Conservation (phyloP, 2,797 vertebrate genomes). For the Acanthis flammea region DNA sequence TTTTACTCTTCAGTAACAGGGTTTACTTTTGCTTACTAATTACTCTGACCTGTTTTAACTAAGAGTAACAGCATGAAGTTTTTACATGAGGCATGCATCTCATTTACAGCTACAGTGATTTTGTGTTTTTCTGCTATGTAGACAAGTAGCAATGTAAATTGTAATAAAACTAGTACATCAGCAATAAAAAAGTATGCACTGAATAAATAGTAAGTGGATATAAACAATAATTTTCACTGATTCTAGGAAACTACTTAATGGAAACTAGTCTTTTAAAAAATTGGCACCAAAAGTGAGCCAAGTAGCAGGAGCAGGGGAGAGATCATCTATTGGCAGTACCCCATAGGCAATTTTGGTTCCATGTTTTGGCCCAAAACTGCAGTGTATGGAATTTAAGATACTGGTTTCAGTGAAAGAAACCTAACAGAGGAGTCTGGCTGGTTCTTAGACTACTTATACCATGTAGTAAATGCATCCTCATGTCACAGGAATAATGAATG, state of each 20-base stretch:
- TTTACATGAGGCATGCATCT: background rate
- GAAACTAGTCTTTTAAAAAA: background rate
- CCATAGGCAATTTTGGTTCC: background rate
- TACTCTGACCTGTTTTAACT: background rate
- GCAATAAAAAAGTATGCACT: background rate
- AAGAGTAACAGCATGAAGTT: background rate
- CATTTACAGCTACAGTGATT: background rate
- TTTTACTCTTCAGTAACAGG: background rate
- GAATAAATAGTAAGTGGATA: background rate
- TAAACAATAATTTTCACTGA: background rate
- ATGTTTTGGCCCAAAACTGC: background rate
- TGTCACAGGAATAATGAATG: background rate
- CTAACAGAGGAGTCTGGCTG: background rate
- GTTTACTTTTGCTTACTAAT: background rate
- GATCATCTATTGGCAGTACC: background rate
- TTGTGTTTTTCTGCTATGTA: background rate
- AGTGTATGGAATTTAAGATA: background rate
- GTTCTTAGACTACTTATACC: background rate
- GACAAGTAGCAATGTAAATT: background rate
- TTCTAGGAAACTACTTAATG: background rate
- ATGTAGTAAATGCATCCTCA: fast-evolving
- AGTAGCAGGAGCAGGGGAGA: background rate
- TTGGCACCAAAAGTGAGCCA: background rate
- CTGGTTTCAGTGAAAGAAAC: background rate
- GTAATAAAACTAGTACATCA: background rate